These are phyloP conservation scores for Blennius ocellaris DNA, from an alignment of 2,113 vertebrate species.

Conservation along the genomic window DNA sequence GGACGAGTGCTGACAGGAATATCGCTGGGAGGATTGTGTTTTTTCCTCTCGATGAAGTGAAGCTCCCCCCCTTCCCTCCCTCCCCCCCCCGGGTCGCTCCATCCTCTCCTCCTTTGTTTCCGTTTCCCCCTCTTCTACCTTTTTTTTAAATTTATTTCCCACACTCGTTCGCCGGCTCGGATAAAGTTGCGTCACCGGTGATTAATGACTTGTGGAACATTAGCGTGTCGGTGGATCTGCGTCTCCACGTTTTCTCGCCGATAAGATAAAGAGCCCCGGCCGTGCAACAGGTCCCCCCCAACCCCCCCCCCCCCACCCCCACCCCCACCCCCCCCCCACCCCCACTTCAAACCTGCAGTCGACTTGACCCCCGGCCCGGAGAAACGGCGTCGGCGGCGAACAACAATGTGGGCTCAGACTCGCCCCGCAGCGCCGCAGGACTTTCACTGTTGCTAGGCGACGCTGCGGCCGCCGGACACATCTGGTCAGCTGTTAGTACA, in stretches of 20 bases:
- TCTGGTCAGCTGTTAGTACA: constrained; percentile 73
- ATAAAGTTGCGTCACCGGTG: too few relatives aligned
- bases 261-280: constrained; percentile 62
- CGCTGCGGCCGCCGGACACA: constrained; percentile 64
- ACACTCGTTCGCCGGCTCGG: background rate
- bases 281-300: constrained; percentile 16
- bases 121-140: constrained; percentile 26
- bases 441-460: constrained; percentile 75
- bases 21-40: constrained; percentile 66
- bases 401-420: constrained; percentile 30
- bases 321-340: too few relatives aligned
- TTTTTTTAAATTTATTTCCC: constrained; percentile 72
- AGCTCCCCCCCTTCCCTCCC: constrained; percentile 50
- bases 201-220: too few relatives aligned
- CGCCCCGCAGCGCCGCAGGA: constrained; percentile 24
- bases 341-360: too few relatives aligned
- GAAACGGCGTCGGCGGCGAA: background rate
- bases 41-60: constrained; percentile 63
- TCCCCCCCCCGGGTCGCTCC: constrained; percentile 30
- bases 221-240: too few relatives aligned
- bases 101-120: constrained; percentile 17
- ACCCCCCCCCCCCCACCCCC: too few relatives aligned
- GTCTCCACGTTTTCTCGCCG: constrained; percentile 29
- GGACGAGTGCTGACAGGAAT: constrained; percentile 76
- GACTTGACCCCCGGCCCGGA: too few relatives aligned